A percentile compares a stretch with the other conserved stretches of the same genome.
Conservation (phyloP, 2,797 vertebrate genomes). For the Gambusia yucatana region DNA sequence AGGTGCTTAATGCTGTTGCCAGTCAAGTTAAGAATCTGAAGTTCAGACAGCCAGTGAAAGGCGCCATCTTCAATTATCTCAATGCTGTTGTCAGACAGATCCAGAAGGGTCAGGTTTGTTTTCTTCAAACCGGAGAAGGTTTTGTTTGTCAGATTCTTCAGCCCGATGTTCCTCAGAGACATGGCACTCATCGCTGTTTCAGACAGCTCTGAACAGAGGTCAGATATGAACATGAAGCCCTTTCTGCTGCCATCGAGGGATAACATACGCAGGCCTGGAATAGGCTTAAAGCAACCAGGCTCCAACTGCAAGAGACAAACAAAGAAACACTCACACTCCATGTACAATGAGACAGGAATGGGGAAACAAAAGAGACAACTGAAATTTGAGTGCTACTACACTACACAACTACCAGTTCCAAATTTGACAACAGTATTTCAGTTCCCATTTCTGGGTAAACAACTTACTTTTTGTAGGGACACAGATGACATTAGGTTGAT, state of each 20-base stretch:
- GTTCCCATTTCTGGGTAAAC: conserved; percentile 40
- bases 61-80: conserved; percentile 76
- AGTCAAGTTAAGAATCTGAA: conserved; percentile 83
- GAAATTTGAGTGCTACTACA: conserved; percentile 6
- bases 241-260: conserved; percentile 82
- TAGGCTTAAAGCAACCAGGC: conserved; percentile 81
- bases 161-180: conserved; percentile 79
- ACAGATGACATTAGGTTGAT: conserved; percentile 86
- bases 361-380: conserved; percentile 33
- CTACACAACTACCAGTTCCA: neutral
- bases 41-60: conserved; percentile 84
- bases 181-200: conserved; percentile 81
- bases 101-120: conserved; percentile 85
- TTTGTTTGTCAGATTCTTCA: conserved; percentile 67
- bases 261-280: conserved; percentile 82
- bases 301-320: conserved; percentile 81
- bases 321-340: neutral
- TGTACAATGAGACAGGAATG: conserved; percentile 20
- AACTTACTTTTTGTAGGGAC: conserved; percentile 85
- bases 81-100: conserved; percentile 86
- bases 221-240: conserved; percentile 48
- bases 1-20: conserved; percentile 83
- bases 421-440: conserved; percentile 29
- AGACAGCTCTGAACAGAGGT: conserved; percentile 85
- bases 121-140: conserved; percentile 84